A percentile compares a stretch with the other conserved stretches of the same genome.
These are phyloP conservation scores for Drosophila ercepeae DNA, from an alignment of 1,140 invertebrate species.

Conservation along the genomic window DNA sequence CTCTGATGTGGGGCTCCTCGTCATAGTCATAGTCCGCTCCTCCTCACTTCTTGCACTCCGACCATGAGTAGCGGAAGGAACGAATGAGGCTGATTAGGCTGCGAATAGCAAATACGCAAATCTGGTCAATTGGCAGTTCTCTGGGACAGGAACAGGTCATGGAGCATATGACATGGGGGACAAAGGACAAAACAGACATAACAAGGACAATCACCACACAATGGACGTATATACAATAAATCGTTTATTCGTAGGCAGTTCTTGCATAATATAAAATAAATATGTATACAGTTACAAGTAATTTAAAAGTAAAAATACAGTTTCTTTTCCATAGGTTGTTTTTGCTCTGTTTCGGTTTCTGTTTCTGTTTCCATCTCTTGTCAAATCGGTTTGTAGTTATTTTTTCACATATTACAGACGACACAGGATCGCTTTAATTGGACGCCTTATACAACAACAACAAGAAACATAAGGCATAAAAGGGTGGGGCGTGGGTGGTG, in stretches of 20 bases:
- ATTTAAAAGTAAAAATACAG: constrained; percentile 82
- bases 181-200: not conserved
- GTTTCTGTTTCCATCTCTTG: constrained; percentile 20
- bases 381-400: constrained; percentile 61
- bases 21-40: not conserved
- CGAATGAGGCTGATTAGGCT: constrained; percentile 76
- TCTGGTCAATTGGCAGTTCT: constrained; percentile 41
- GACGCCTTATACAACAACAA: constrained; percentile 29
- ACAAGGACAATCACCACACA: constrained; percentile 33
- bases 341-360: constrained; percentile 29
- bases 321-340: constrained; percentile 73
- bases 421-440: constrained; percentile 30
- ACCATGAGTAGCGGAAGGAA: constrained; percentile 69
- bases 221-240: constrained; percentile 66
- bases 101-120: constrained; percentile 60
- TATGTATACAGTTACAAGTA: constrained; percentile 81
- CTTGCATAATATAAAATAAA: constrained; percentile 82
- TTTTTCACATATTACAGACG: constrained; percentile 59
- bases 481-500: not conserved
- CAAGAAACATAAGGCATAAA: constrained; percentile 34
- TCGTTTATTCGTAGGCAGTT: constrained; percentile 82
- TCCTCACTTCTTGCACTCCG: constrained; percentile 64
- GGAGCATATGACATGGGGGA: not conserved
- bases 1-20: not conserved
- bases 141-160: not conserved